A percentile compares a stretch with the other conserved stretches of the same genome.
Evolutionary conservation across 2,888 invertebrate genomes (phyloP).

Genomic region (Orchestes rusci): DNA sequence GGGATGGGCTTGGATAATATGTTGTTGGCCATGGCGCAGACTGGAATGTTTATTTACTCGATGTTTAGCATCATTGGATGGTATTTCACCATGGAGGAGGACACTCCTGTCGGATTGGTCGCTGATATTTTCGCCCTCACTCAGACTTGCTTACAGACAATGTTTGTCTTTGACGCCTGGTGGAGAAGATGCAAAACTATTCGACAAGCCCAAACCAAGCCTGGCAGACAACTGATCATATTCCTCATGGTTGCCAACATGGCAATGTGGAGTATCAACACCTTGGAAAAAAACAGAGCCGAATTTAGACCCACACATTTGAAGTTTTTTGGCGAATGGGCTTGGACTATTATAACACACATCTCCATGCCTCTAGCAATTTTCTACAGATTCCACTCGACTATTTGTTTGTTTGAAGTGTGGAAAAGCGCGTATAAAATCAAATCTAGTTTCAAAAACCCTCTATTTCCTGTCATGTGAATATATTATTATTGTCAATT

Average conservation of each 20-base stretch:
- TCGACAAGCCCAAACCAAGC: slow-evolving; percentile 78
- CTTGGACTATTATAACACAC: slow-evolving; percentile 93
- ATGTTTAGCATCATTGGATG: slow-evolving; percentile 92
- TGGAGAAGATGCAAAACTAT: slow-evolving; percentile 74
- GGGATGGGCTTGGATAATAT: slow-evolving; percentile 67
- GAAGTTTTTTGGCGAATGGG: slow-evolving; percentile 76
- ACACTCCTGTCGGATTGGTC: slow-evolving; percentile 73
- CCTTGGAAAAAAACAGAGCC: slow-evolving; percentile 82
- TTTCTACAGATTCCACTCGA: slow-evolving; percentile 91
- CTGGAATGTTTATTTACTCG: slow-evolving; percentile 89
- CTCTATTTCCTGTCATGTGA: slow-evolving; percentile 22
- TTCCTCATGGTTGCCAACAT: slow-evolving; percentile 84
- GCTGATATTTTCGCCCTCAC: slow-evolving; percentile 79
- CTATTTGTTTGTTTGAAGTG: slow-evolving; percentile 91
- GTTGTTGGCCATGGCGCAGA: slow-evolving; percentile 85
- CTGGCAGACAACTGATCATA: slow-evolving; percentile 89
- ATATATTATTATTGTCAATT: background rate
- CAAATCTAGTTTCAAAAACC: slow-evolving; percentile 23
- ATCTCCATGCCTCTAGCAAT: slow-evolving; percentile 90
- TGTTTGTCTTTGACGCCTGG: slow-evolving; percentile 87
- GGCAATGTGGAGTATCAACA: slow-evolving; percentile 93
- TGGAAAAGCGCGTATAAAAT: slow-evolving; percentile 93
- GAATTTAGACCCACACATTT: slow-evolving; percentile 89
- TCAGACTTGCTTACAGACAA: slow-evolving; percentile 71
- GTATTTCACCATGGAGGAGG: slow-evolving; percentile 75